Conservation (phyloP, 1,140 invertebrate genomes). For the Ridgeia piscesae region DNA sequence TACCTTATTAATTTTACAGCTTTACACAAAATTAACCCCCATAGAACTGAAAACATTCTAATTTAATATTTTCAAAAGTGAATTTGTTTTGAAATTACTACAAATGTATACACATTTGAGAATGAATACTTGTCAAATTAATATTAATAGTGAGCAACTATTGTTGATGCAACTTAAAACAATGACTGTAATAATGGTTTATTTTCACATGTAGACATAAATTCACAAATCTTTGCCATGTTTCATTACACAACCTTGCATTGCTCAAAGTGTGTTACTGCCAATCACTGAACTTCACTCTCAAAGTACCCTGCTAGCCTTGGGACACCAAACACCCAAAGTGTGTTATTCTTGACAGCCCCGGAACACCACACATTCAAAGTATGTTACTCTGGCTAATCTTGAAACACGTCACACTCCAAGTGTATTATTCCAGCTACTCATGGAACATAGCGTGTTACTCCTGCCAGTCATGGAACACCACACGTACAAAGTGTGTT, state of each 20-base stretch:
- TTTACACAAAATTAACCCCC: background rate
- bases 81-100: background rate
- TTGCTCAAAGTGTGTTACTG: background rate
- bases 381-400: too few species aligned
- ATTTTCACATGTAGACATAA: background rate
- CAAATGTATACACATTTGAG: too few species aligned
- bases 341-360: too few species aligned
- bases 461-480: too few species aligned
- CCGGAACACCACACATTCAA: too few species aligned
- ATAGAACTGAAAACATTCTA: background rate
- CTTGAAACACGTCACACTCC: too few species aligned
- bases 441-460: too few species aligned
- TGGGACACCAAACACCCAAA: too few species aligned
- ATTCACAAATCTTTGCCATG: background rate
- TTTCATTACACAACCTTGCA: background rate
- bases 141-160: background rate
- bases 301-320: too few species aligned
- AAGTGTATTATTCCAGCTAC: too few species aligned
- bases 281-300: too few species aligned
- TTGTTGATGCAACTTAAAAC: background rate
- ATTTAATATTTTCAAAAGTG: background rate
- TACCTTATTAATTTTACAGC: background rate
- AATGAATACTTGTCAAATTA: background rate
- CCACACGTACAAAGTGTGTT: background rate
- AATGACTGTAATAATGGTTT: background rate